phyloP scores from a whole-genome alignment of 2,113 vertebrate genomes.

The Macrotus californicus region DNA sequence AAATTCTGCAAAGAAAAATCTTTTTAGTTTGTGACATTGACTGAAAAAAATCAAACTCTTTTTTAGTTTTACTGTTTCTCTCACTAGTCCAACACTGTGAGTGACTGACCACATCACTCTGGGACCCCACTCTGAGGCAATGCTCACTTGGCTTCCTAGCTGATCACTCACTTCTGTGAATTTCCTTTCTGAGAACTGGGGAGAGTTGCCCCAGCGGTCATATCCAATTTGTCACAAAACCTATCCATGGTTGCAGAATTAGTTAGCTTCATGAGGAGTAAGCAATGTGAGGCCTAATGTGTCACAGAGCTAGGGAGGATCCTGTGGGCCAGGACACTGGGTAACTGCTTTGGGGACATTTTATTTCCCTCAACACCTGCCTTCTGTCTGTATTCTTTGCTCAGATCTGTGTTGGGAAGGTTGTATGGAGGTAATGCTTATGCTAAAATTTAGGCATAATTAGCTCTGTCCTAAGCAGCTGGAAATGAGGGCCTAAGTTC shows the following conservation, averaged over 20 bases:
- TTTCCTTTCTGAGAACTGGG: conserved; percentile 65
- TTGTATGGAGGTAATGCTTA: background rate
- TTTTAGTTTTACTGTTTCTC: background rate
- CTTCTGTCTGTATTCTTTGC: background rate
- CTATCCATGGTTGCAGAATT: conserved; percentile 6
- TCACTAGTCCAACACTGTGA: background rate
- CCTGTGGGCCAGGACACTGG: background rate
- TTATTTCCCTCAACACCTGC: background rate
- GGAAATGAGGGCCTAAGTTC: background rate
- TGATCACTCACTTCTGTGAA: conserved; percentile 42
- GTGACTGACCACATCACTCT: background rate
- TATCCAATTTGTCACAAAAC: conserved; percentile 32
- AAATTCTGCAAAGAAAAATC: conserved; percentile 32
- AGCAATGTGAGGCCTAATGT: background rate
- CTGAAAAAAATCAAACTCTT: conserved; percentile 17
- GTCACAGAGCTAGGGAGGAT: background rate
- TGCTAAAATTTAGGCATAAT: background rate
- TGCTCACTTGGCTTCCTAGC: conserved; percentile 19
- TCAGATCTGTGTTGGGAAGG: background rate
- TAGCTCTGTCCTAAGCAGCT: background rate
- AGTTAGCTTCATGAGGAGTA: background rate
- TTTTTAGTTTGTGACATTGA: conserved; percentile 30
- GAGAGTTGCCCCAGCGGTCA: conserved; percentile 14
- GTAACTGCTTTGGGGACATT: background rate
- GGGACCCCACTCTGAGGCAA: conserved; percentile 15